A percentile compares a stretch with the other conserved stretches of the same genome.
Conservation (phyloP, 2,113 vertebrate species). For the Halichoerus grypus region DNA sequence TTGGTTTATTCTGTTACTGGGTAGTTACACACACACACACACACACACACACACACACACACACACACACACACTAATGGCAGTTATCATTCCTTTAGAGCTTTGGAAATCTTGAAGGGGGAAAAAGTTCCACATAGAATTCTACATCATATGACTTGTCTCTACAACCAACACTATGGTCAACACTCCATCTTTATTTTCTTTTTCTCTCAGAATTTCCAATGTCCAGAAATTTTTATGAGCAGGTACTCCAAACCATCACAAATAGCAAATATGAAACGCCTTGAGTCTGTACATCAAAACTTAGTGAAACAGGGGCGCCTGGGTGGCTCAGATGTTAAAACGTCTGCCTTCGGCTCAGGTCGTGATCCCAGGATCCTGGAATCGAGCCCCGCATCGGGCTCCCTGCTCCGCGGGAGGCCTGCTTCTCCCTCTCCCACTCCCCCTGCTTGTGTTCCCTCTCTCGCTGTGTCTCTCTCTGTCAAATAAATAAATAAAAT, state of each 20-base stretch:
- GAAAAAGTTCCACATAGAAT: neutral
- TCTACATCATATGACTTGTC: neutral
- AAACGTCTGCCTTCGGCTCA: too few species aligned
- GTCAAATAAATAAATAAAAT: too few species aligned
- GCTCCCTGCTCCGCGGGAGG: too few species aligned
- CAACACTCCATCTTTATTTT: neutral
- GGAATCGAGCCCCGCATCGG: too few species aligned
- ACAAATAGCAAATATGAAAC: neutral
- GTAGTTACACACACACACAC: neutral
- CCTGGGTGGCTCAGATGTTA: too few species aligned
- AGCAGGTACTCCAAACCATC: neutral
- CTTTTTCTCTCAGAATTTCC: neutral
- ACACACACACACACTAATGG: neutral
- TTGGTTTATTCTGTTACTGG: neutral
- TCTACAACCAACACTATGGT: neutral
- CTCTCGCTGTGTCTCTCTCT: too few species aligned
- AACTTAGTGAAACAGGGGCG: neutral
- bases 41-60: too few species aligned
- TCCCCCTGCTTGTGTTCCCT: too few species aligned
- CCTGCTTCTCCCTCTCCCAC: too few species aligned
- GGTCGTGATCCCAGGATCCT: too few species aligned
- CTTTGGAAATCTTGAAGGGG: neutral
- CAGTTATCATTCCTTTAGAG: neutral
- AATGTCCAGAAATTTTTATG: neutral
- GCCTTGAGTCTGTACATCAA: neutral